Conservation (phyloP, 2,888 invertebrate genomes). For the Dryobota labecula region DNA sequence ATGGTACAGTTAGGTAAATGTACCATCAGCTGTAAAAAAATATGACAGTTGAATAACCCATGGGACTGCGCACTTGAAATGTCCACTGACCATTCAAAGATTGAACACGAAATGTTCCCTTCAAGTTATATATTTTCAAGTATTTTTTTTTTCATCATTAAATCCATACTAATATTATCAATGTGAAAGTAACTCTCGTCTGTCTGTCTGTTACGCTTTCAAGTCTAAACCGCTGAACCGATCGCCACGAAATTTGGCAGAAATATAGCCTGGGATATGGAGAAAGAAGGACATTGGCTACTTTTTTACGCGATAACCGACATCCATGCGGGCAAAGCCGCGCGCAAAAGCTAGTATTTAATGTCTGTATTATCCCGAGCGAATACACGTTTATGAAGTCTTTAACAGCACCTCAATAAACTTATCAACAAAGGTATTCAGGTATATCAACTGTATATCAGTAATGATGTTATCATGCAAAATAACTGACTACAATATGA, state of each 20-base stretch:
- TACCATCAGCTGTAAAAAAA: conserved; percentile 51
- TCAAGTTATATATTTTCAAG: neutral
- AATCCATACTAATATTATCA: no score
- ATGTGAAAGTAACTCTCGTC: no score
- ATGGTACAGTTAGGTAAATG: conserved; percentile 72
- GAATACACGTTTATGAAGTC: conserved; percentile 14
- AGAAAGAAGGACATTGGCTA: no score
- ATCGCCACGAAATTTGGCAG: no score
- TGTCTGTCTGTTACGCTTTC: no score
- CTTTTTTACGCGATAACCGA: no score
- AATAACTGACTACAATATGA: conserved; percentile 11
- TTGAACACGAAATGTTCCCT: neutral
- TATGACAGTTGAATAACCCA: conserved; percentile 27
- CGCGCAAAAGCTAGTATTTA: no score
- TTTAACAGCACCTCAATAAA: no score
- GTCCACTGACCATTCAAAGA: neutral
- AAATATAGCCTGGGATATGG: no score
- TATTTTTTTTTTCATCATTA: neutral
- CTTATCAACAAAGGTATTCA: conserved; percentile 25
- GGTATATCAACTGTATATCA: neutral
- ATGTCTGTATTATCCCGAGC: conserved; percentile 10
- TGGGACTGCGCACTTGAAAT: neutral
- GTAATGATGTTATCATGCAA: conserved; percentile 24
- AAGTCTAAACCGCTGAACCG: no score
- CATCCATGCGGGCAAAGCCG: no score